Evolutionary conservation across 2,797 vertebrate species (phyloP).

Genomic region (Poliocrania exsul): DNA sequence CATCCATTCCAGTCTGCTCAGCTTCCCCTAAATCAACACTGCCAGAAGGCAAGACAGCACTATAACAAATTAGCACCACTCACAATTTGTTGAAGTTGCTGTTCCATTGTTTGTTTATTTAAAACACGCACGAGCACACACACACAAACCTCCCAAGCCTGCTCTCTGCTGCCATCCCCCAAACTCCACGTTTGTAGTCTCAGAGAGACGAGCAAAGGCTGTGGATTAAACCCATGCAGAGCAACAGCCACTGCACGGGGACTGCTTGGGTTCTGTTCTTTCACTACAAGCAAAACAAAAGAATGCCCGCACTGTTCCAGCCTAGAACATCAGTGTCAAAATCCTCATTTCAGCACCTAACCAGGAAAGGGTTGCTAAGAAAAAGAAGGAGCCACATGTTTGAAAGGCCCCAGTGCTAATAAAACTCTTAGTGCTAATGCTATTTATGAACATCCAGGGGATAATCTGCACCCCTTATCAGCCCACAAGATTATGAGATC

Average conservation of each 20-base stretch:
- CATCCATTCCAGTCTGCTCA: slow-evolving; percentile 3
- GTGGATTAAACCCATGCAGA: slow-evolving; percentile 1
- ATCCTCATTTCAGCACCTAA: neutral
- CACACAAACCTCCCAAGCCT: neutral
- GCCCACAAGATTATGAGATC: slow-evolving; percentile 28
- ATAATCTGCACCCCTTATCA: slow-evolving; percentile 48
- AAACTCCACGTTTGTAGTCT: neutral
- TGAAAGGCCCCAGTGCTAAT: neutral
- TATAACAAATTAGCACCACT: slow-evolving; percentile 62
- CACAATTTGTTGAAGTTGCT: slow-evolving; percentile 56
- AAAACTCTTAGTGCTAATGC: slow-evolving; percentile 40
- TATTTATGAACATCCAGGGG: slow-evolving; percentile 53
- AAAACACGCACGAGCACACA: neutral
- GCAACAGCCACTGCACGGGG: neutral
- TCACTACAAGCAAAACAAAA: neutral
- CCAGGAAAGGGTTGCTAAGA: neutral
- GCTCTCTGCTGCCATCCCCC: slow-evolving; percentile 66
- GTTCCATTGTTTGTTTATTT: slow-evolving; percentile 68
- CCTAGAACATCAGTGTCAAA: neutral
- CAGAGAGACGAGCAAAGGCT: neutral
- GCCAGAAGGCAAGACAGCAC: slow-evolving; percentile 62
- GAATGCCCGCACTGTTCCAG: neutral
- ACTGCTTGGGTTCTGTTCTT: neutral
- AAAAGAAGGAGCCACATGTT: neutral
- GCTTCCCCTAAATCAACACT: slow-evolving; percentile 53